Percentiles rank a stretch among this genome's conserved stretches.
Evolutionary conservation across 2,113 vertebrate species (phyloP).

Genomic region (Anoplopoma fimbria): DNA sequence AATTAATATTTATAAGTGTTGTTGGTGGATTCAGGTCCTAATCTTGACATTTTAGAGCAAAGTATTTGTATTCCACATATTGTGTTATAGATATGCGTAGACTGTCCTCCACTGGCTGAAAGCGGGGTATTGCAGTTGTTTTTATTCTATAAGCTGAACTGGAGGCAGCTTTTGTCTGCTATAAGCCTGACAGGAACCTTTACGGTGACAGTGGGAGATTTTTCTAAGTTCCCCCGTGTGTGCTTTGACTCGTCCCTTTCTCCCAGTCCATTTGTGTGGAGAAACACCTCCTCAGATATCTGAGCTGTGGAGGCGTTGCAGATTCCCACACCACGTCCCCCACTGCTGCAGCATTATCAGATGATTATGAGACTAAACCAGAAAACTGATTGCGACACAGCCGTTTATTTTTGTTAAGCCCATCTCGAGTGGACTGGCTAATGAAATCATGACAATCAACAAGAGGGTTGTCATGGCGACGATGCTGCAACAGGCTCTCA

Average conservation of each 20-base stretch:
- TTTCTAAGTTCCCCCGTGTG: too few species aligned
- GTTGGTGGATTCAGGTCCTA: not conserved
- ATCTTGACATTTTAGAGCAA: not conserved
- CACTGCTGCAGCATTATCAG: not conserved
- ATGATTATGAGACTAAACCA: not conserved
- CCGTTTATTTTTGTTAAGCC: constrained; percentile 25
- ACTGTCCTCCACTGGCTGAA: not conserved
- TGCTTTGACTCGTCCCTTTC: too few species aligned
- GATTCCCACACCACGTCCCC: not conserved
- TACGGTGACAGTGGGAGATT: not conserved
- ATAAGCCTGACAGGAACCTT: not conserved
- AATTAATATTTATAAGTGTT: not conserved
- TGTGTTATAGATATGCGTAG: not conserved
- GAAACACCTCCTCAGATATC: not conserved
- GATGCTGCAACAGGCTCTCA: constrained; percentile 35
- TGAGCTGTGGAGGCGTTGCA: not conserved
- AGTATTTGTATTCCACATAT: not conserved
- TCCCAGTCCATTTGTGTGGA: not conserved
- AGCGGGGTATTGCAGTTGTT: not conserved
- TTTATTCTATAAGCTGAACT: not conserved
- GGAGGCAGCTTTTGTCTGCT: not conserved
- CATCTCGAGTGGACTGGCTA: constrained; percentile 64
- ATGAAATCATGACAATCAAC: constrained; percentile 71
- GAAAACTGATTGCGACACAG: not conserved
- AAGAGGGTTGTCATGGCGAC: constrained; percentile 74